phyloP scores from a whole-genome alignment of 2,888 invertebrate genomes.

The Arrhopalites spinosus region DNA sequence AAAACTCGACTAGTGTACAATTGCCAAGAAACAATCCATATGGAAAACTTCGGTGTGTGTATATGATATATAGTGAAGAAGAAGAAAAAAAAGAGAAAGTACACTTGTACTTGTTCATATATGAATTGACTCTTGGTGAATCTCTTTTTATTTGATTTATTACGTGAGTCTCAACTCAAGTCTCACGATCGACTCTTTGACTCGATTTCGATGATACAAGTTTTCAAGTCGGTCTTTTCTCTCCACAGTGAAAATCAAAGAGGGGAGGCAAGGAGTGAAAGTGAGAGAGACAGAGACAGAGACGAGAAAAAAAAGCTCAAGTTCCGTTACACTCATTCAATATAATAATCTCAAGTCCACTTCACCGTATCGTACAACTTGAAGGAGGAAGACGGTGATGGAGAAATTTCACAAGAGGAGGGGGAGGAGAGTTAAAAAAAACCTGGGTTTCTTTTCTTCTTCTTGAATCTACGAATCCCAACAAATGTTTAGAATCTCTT shows the following conservation, averaged over 20 bases:
- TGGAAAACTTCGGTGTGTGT: no score
- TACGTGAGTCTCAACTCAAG: conserved; percentile 6
- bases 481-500: conserved; percentile 9
- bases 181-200: not conserved
- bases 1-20: no score
- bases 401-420: not conserved
- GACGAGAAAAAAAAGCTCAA: not conserved
- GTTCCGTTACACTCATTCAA: conserved; percentile 9
- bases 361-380: conserved; percentile 7
- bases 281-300: not conserved
- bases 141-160: conserved; percentile 22
- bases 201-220: conserved; percentile 5
- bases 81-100: not conserved
- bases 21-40: no score
- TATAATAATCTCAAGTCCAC: conserved; percentile 21
- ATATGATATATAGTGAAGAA: not conserved
- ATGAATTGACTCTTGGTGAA: conserved; percentile 9
- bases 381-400: not conserved
- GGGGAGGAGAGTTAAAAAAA: not conserved
- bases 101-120: not conserved
- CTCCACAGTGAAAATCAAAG: not conserved
- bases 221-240: not conserved
- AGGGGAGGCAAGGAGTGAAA: not conserved
- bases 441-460: not conserved
- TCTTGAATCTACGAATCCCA: not conserved